Conservation (phyloP, 1,140 invertebrate genomes). For the Drosophila ananassae region DNA sequence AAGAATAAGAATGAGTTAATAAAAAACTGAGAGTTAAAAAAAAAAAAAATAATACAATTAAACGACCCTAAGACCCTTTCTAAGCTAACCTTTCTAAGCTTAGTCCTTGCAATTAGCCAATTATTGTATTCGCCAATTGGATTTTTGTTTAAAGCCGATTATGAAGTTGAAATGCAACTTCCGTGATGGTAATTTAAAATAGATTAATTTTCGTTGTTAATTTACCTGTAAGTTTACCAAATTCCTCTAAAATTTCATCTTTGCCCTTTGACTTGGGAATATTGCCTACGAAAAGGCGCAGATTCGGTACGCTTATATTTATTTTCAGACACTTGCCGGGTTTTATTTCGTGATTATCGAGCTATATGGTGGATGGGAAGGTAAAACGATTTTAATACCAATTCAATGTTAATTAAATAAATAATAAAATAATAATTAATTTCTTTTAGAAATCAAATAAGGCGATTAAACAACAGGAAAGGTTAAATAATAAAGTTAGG, state of each 20-base stretch:
- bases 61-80: conserved; percentile 20
- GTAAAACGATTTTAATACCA: conserved; percentile 78
- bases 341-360: conserved; percentile 99
- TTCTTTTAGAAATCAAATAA: conserved; percentile 19
- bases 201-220: conserved; percentile 85
- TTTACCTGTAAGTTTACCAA: conserved; percentile 99
- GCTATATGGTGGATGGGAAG: conserved; percentile 89
- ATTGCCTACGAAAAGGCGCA: conserved; percentile 99
- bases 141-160: conserved; percentile 83
- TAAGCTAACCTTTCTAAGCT: conserved; percentile 19
- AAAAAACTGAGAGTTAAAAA: conserved; percentile 14
- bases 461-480: conserved; percentile 4
- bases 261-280: conserved; percentile 99
- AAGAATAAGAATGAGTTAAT: conserved; percentile 43
- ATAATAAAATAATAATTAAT: conserved; percentile 48
- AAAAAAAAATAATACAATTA: conserved; percentile 32
- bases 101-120: conserved; percentile 55
- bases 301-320: conserved; percentile 99
- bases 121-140: conserved; percentile 75
- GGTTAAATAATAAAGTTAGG: conserved; percentile 24
- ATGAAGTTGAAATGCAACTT: conserved; percentile 33
- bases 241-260: conserved; percentile 99
- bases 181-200: conserved; percentile 68
- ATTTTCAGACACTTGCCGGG: conserved; percentile 99
- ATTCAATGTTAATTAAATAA: conserved; percentile 68